Evolutionary conservation across 2,888 invertebrate genomes (phyloP).

Genomic region (Hydriomena furcata): DNA sequence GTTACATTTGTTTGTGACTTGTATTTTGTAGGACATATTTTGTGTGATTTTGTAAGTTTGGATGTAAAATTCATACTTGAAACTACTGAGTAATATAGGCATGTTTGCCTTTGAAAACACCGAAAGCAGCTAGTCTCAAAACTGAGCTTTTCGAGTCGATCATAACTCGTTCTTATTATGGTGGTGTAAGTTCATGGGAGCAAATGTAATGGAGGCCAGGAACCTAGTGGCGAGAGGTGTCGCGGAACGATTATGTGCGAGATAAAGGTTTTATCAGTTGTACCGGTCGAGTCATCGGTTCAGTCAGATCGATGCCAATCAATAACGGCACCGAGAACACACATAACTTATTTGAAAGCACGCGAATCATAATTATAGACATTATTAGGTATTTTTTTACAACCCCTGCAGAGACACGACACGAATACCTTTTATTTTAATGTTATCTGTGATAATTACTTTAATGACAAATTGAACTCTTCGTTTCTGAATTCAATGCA

Average conservation of each 20-base stretch:
- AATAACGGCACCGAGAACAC: slow-evolving; percentile 35
- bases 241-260: neutral
- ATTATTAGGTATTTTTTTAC: slow-evolving; percentile 44
- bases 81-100: too few relatives aligned
- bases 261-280: slow-evolving; percentile 4
- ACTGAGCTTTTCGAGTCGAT: slow-evolving; percentile 12
- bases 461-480: slow-evolving; percentile 61
- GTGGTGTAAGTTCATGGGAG: slow-evolving; percentile 11
- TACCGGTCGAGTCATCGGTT: slow-evolving; percentile 15
- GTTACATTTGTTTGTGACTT: too few relatives aligned
- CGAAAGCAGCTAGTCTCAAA: neutral
- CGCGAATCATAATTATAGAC: slow-evolving; percentile 31
- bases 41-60: too few relatives aligned
- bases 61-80: too few relatives aligned
- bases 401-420: slow-evolving; percentile 52
- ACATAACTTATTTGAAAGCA: slow-evolving; percentile 40
- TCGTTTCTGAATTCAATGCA: slow-evolving; percentile 39
- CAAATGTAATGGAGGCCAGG: slow-evolving; percentile 14
- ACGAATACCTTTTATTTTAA: slow-evolving; percentile 70
- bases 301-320: slow-evolving; percentile 28
- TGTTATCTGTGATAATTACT: slow-evolving; percentile 79
- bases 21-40: too few relatives aligned
- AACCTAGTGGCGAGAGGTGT: slow-evolving; percentile 11
- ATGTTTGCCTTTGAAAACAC: too few relatives aligned
- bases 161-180: neutral